Percentiles rank a stretch among this genome's conserved stretches.
phyloP scores from a whole-genome alignment of 1,140 invertebrate genomes.

The Pseudomyrmex flavicornis region DNA sequence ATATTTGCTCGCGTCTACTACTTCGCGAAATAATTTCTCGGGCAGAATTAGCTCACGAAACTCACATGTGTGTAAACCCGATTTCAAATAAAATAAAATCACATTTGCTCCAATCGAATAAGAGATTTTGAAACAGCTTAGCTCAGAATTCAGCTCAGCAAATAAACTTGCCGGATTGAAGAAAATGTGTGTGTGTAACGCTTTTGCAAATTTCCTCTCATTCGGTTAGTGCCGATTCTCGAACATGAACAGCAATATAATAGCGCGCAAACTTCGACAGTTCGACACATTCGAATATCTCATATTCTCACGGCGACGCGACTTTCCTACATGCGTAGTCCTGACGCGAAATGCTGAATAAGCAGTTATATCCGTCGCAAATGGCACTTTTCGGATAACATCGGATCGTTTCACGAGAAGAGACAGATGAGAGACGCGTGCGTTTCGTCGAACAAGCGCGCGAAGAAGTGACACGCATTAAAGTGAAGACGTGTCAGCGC shows the following conservation, averaged over 20 bases:
- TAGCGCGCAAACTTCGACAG: constrained; percentile 36
- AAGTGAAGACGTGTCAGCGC: constrained; percentile 66
- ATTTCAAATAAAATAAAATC: no score
- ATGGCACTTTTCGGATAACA: constrained; percentile 51
- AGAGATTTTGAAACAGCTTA: no score
- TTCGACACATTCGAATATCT: constrained; percentile 34
- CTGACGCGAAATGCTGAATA: constrained; percentile 36
- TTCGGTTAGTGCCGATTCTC: not conserved
- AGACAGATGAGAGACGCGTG: not conserved
- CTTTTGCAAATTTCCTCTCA: constrained; percentile 1
- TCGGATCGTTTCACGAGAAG: not conserved
- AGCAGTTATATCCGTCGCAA: constrained; percentile 37
- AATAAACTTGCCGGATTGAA: not conserved
- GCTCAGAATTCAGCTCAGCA: no score
- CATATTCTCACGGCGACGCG: constrained; percentile 1
- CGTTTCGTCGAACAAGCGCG: constrained; percentile 14
- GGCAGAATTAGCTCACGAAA: not conserved
- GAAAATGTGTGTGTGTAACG: not conserved
- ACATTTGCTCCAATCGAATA: no score
- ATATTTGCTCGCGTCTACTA: not conserved
- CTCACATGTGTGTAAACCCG: not conserved
- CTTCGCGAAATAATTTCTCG: not conserved
- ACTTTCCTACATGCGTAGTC: not conserved
- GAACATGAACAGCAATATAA: constrained; percentile 17
- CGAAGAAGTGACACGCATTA: constrained; percentile 55